Percentiles rank a stretch among this genome's conserved stretches.
phyloP scores from a whole-genome alignment of 2,113 vertebrate species.

The Pyxicephalus adspersus region DNA sequence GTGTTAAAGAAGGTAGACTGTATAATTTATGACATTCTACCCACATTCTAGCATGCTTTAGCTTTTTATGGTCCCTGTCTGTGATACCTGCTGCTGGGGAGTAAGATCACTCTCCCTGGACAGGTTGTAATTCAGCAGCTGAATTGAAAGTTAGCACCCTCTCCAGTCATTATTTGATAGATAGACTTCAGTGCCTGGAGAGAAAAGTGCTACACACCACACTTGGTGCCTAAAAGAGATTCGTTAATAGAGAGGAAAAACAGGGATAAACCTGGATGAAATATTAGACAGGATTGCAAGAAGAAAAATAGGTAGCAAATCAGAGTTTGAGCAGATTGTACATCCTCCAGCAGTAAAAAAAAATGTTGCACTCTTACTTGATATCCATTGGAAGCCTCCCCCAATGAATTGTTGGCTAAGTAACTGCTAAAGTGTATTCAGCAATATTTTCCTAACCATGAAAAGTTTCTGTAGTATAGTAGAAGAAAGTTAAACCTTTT shows the following conservation, averaged over 20 bases:
- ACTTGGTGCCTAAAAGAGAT: conserved; percentile 59
- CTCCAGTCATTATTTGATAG: conserved; percentile 62
- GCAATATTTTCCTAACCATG: not conserved
- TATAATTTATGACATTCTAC: conserved; percentile 70
- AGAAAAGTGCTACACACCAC: conserved; percentile 58
- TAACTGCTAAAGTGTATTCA: not conserved
- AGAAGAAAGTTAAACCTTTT: too few relatives aligned
- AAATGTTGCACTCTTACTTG: not conserved
- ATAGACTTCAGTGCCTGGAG: conserved; percentile 58
- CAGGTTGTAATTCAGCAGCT: conserved; percentile 72
- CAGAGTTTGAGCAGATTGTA: conserved; percentile 14
- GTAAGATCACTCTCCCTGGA: conserved; percentile 71
- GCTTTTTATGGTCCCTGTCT: conserved; percentile 69
- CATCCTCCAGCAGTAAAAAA: conserved; percentile 10
- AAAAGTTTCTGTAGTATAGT: not conserved
- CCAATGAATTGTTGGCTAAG: not conserved
- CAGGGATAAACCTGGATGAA: conserved; percentile 37
- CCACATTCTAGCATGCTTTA: conserved; percentile 66
- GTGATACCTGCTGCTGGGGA: conserved; percentile 72
- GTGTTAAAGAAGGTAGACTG: not conserved
- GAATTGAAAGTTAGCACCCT: conserved; percentile 65
- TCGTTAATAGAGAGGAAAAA: conserved; percentile 58
- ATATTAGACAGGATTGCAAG: conserved; percentile 48
- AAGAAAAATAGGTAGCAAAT: conserved; percentile 22
- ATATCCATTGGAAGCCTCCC: not conserved